Conservation (phyloP, 2,797 vertebrate species). For the Pelobates cultripes region DNA sequence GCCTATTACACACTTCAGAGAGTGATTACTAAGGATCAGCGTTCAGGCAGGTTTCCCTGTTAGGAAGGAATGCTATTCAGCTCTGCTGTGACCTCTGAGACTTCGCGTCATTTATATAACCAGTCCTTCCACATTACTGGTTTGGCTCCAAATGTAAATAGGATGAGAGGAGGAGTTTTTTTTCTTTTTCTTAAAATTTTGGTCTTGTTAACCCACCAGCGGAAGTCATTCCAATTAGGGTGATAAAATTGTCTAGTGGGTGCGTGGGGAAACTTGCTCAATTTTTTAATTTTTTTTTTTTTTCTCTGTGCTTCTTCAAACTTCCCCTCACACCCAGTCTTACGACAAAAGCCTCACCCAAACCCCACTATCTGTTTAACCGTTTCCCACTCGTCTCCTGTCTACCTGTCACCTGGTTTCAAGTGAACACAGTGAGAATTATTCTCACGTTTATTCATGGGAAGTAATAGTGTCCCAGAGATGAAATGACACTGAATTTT, state of each 20-base stretch:
- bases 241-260: slow-evolving; percentile 13
- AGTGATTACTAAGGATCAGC: slow-evolving; percentile 32
- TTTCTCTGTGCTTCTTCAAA: not conserved
- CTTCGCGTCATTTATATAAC: slow-evolving; percentile 51
- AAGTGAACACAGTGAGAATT: no score
- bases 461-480: no score
- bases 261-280: slow-evolving; percentile 12
- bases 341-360: slow-evolving; percentile 15
- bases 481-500: no score
- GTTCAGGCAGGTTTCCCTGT: slow-evolving; percentile 50
- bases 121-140: slow-evolving; percentile 46
- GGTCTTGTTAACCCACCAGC: slow-evolving; percentile 34
- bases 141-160: slow-evolving; percentile 36
- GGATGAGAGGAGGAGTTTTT: slow-evolving; percentile 24
- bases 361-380: slow-evolving; percentile 14
- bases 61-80: slow-evolving; percentile 32
- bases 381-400: not conserved
- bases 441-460: no score
- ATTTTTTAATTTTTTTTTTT: not conserved
- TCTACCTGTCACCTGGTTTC: no score
- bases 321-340: slow-evolving; percentile 28
- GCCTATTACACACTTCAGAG: slow-evolving; percentile 4
- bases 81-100: slow-evolving; percentile 46
- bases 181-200: slow-evolving; percentile 11
- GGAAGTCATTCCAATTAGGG: slow-evolving; percentile 38